Evolutionary conservation across 37 sponge, comb jelly and placozoan species (phyloP), one percentile per base, ranked within the genome.

Genomic region (Eunapius fragilis): DNA sequence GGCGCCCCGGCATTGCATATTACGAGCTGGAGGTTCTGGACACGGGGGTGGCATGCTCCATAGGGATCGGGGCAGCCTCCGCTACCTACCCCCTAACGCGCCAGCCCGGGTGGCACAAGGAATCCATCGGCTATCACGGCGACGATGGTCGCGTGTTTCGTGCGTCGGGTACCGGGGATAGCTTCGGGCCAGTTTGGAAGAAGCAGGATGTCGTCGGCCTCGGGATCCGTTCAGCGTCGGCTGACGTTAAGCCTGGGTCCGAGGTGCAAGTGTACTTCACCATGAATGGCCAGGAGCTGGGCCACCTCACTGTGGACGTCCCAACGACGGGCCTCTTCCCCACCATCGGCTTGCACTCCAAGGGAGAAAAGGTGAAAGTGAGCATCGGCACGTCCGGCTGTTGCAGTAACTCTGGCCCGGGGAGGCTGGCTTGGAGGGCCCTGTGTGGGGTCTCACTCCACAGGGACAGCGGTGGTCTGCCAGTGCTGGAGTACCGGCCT

Each of bases 71-170:
- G 0, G 79, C 73, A 27, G 93, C 89, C 17, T 11, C 74, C 0
- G 38, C 83, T 22, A 75, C 87, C 67, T 83, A 89, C 80, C 81
- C 84, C 13, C 76, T 87, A 0, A 28, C 50, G 2, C 34, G 2
- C 26, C 81, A 80, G 25, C 86, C 90, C 36, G 94, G 91, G 9
- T 89, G 87, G 88, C 11, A 37, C n/a, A 37, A 49, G 37, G 37
- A 83, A 30, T 87, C 91, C 22, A 84, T 93, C 6, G 90, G 70
- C 13, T 87, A 84, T 33, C 87, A 89, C 75, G 94, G 94, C 31
- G 90, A 88, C 47, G 90, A 89, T 69, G 90, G 90, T 58, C 33
- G 37, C 28, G 72, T 88, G 19, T 88, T 86, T 48, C 58, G 85
- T 28, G 30, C 34, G 30, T 41, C 49, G 72, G 78, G 78, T 2